These are phyloP conservation scores for Dryas iulia DNA, from an alignment of 1,140 invertebrate species.

Conservation along the genomic window DNA sequence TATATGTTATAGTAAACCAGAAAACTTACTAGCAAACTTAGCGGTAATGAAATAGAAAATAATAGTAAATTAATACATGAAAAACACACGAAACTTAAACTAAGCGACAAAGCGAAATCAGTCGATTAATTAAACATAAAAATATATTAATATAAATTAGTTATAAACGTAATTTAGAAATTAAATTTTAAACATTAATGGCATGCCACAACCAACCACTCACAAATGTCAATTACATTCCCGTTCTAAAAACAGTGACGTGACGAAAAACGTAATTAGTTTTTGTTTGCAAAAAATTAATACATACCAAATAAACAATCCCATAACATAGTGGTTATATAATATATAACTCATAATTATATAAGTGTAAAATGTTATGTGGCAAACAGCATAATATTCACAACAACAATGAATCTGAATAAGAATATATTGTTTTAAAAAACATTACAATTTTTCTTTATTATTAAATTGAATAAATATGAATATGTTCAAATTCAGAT, in stretches of 20 bases:
- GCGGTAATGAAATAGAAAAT: constrained; percentile 18
- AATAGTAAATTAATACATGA: constrained; percentile 15
- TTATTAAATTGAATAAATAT: not conserved
- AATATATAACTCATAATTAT: not conserved
- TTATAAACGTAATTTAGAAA: constrained; percentile 1
- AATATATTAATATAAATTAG: constrained; percentile 6
- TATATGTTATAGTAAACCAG: constrained; percentile 23
- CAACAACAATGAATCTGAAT: constrained; percentile 46
- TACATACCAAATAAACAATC: constrained; percentile 41
- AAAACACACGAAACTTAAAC: constrained; percentile 17
- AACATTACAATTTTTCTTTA: not conserved
- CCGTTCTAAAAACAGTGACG: constrained; percentile 6
- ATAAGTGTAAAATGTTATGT: constrained; percentile 27
- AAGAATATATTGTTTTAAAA: constrained; percentile 30
- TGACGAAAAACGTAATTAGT: not conserved
- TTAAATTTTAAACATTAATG: constrained; percentile 1
- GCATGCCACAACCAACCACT: constrained; percentile 11
- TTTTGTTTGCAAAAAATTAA: not conserved
- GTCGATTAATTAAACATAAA: constrained; percentile 19
- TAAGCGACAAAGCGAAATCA: constrained; percentile 37
- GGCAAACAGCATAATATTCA: constrained; percentile 36
- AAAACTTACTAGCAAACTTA: constrained; percentile 25
- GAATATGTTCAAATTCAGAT: constrained; percentile 64
- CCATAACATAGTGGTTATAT: constrained; percentile 24
- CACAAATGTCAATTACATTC: not conserved